phyloP scores from a whole-genome alignment of 2,797 vertebrate species.

The Poecilia picta region DNA sequence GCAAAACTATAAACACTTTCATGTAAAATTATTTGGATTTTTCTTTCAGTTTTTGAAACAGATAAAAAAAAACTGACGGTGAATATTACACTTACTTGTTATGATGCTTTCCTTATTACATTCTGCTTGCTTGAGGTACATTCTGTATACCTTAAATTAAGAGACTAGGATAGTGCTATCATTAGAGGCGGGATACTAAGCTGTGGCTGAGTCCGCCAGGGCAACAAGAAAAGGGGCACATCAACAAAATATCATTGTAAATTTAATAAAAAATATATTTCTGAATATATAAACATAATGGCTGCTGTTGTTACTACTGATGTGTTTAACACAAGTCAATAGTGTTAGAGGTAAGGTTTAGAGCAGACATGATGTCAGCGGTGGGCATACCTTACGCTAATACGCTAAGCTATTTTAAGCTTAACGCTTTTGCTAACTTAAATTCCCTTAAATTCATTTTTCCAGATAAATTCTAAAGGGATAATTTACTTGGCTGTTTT shows the following conservation, averaged over 20 bases:
- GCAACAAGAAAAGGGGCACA: slow-evolving; percentile 45
- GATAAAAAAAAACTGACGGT: neutral
- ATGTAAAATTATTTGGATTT: slow-evolving; percentile 13
- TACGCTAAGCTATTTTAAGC: neutral
- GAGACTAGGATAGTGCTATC: slow-evolving; percentile 60
- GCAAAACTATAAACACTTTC: neutral
- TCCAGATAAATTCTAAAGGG: neutral
- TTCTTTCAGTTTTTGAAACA: slow-evolving; percentile 7
- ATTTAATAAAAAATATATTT: slow-evolving; percentile 73
- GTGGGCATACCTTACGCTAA: neutral
- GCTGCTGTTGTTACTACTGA: slow-evolving; percentile 27
- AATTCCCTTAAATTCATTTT: neutral
- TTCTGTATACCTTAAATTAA: slow-evolving; percentile 74
- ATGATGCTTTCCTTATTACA: slow-evolving; percentile 58
- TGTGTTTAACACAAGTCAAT: slow-evolving; percentile 8
- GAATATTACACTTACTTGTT: slow-evolving; percentile 40
- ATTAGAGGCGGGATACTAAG: slow-evolving; percentile 47
- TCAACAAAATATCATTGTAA: slow-evolving; percentile 60
- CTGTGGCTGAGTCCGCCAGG: slow-evolving; percentile 33
- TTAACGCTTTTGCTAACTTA: neutral
- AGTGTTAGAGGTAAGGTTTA: neutral
- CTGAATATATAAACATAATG: slow-evolving; percentile 38
- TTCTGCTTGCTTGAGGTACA: slow-evolving; percentile 81
- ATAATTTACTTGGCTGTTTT: neutral
- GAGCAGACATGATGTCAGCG: neutral